Conservation (phyloP, 2,113 vertebrate species). For the Erythrolamprus reginae region DNA sequence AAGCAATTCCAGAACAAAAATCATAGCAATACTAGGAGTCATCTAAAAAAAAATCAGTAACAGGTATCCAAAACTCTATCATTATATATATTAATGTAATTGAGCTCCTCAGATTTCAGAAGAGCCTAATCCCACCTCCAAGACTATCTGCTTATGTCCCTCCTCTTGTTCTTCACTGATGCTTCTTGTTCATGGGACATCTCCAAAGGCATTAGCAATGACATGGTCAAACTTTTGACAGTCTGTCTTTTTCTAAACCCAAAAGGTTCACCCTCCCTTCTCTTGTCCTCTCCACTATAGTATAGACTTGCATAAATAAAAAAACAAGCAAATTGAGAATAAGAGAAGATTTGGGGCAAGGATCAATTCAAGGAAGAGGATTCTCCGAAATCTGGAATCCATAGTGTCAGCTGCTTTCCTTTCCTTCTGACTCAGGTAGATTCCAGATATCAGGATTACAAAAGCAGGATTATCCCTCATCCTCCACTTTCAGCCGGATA, state of each 20-base stretch:
- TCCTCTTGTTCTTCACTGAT: background rate
- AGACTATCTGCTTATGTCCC: background rate
- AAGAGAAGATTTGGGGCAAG: background rate
- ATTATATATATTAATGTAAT: background rate
- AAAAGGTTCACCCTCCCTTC: background rate
- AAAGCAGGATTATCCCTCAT: background rate
- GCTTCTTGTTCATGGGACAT: background rate
- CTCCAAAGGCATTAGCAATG: background rate
- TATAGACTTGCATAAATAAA: background rate
- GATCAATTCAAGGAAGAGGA: background rate
- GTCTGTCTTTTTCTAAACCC: background rate
- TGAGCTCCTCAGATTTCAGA: background rate
- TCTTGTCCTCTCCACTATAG: background rate
- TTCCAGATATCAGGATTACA: background rate
- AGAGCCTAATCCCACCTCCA: background rate
- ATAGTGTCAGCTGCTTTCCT: background rate
- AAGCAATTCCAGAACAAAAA: background rate
- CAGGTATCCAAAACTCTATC: background rate
- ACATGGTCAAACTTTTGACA: background rate
- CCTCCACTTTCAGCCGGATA: background rate
- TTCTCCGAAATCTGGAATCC: background rate
- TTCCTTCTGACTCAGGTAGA: background rate
- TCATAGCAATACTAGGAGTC: background rate
- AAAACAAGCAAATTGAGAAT: background rate
- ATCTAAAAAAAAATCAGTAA: background rate